phyloP scores from a whole-genome alignment of 1,140 invertebrate genomes.

The Scaptomyza hsui region DNA sequence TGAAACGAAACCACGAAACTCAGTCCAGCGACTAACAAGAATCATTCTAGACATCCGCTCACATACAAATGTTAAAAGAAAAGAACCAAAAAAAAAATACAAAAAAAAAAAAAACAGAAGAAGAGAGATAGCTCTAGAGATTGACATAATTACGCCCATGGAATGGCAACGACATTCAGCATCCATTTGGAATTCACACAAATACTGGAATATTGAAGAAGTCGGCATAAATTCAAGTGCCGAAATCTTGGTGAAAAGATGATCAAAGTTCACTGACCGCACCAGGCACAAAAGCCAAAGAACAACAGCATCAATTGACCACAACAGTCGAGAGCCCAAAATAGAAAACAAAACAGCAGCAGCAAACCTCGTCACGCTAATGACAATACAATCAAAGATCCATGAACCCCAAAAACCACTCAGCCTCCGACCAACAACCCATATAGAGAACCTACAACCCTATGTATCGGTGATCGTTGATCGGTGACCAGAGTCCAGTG shows the following conservation, averaged over 20 bases:
- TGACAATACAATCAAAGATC: constrained; percentile 75
- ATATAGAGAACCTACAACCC: background rate
- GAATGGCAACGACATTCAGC: constrained; percentile 18
- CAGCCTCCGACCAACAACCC: background rate
- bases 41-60: constrained; percentile 34
- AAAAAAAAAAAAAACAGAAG: constrained; percentile 24
- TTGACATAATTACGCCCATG: constrained; percentile 70
- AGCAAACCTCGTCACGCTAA: constrained; percentile 56
- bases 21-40: constrained; percentile 19
- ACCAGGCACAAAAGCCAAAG: constrained; percentile 26
- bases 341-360: constrained; percentile 13
- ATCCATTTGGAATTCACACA: constrained; percentile 19
- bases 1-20: constrained; percentile 1
- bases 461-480: background rate
- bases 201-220: constrained; percentile 43
- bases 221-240: constrained; percentile 77
- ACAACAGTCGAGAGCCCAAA: background rate
- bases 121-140: constrained; percentile 44
- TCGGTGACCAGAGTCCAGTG: constrained; percentile 1
- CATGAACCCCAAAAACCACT: constrained; percentile 17
- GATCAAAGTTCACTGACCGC: constrained; percentile 42
- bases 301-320: constrained; percentile 15
- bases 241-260: constrained; percentile 37
- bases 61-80: constrained; percentile 4
- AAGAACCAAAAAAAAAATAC: background rate